Percentiles rank a stretch among this genome's conserved stretches.
phyloP scores from a whole-genome alignment of 2,888 invertebrate genomes.

The Macaria notata region DNA sequence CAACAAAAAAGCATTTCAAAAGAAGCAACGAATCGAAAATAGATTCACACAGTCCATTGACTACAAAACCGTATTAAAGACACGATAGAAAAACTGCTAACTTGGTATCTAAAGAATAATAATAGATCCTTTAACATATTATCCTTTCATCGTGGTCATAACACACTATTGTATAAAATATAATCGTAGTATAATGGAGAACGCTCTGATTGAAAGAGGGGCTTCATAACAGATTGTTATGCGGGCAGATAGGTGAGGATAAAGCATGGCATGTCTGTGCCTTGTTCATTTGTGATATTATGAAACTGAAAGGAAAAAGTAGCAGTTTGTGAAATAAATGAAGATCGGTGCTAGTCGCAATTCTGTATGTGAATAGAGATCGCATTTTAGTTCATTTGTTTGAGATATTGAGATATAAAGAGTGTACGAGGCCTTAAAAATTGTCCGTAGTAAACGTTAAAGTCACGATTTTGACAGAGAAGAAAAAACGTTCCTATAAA shows the following conservation, averaged over 20 bases:
- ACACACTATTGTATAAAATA: conserved; percentile 33
- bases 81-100: conserved; percentile 21
- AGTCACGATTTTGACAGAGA: too few species aligned
- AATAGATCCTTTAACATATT: conserved; percentile 22
- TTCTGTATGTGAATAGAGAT: too few species aligned
- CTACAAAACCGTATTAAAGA: conserved; percentile 10
- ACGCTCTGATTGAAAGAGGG: conserved; percentile 13
- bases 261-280: conserved; percentile 8
- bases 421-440: too few species aligned
- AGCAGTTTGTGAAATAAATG: too few species aligned
- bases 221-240: conserved; percentile 12
- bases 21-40: not conserved
- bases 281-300: too few species aligned
- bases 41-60: conserved; percentile 6
- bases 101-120: conserved; percentile 2
- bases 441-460: too few species aligned
- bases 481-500: not conserved
- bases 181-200: conserved; percentile 17
- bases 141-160: conserved; percentile 32
- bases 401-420: too few species aligned
- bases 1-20: not conserved
- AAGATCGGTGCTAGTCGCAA: too few species aligned
- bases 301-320: too few species aligned
- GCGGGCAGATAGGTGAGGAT: conserved; percentile 9
- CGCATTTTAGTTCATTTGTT: too few species aligned